Percentiles rank a stretch among this genome's conserved stretches.
Evolutionary conservation across 2,797 vertebrate species (phyloP).

Genomic region (Perodicticus potto): DNA sequence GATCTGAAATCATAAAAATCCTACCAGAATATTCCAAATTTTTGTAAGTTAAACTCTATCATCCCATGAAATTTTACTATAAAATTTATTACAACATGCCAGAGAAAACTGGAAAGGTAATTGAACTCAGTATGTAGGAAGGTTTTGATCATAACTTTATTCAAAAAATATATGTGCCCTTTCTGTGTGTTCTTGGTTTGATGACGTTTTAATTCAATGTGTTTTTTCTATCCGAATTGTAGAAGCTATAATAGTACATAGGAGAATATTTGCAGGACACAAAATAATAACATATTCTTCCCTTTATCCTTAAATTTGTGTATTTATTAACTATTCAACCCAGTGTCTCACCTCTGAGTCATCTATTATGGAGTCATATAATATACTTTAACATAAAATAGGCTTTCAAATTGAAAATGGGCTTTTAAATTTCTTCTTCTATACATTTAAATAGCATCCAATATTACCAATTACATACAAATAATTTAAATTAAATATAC

Average conservation of each 20-base stretch:
- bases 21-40: background rate
- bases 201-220: background rate
- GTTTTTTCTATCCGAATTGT: background rate
- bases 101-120: background rate
- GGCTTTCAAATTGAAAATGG: background rate
- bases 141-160: background rate
- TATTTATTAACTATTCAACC: background rate
- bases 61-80: background rate
- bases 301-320: background rate
- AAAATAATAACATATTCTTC: background rate
- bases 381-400: background rate
- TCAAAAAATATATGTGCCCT: background rate
- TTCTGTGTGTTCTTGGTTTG: background rate
- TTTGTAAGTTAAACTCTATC: background rate
- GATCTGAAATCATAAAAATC: background rate
- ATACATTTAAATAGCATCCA: background rate
- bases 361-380: background rate
- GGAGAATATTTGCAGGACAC: background rate
- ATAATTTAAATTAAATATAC: background rate
- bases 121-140: background rate
- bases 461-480: background rate
- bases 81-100: background rate
- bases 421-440: background rate
- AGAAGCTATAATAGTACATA: background rate
- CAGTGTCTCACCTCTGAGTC: background rate